phyloP scores from a whole-genome alignment of 2,797 vertebrate genomes.

The Glossophaga mutica region DNA sequence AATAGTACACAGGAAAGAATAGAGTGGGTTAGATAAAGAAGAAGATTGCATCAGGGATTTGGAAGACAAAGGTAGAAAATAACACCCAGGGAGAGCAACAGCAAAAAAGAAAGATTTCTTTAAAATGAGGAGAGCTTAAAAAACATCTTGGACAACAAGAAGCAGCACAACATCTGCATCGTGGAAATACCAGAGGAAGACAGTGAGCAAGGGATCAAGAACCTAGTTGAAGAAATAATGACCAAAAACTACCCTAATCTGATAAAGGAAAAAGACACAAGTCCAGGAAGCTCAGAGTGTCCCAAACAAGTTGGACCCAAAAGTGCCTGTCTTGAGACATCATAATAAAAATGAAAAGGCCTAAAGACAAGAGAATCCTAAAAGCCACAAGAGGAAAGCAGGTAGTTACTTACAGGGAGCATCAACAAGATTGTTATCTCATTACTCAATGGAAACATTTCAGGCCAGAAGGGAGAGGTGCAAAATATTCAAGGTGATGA shows the following conservation, averaged over 20 bases:
- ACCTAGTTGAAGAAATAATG: not conserved
- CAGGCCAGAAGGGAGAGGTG: not conserved
- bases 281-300: not conserved
- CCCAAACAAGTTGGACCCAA: not conserved
- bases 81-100: not conserved
- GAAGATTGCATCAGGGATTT: not conserved
- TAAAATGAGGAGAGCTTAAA: not conserved
- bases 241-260: not conserved
- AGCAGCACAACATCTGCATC: not conserved
- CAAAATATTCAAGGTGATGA: not conserved
- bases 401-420: not conserved
- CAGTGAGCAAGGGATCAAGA: not conserved
- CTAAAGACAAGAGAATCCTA: not conserved
- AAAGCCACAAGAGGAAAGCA: not conserved
- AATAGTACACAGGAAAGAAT: too few relatives aligned
- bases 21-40: not conserved
- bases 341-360: not conserved
- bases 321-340: not conserved
- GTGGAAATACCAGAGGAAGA: not conserved
- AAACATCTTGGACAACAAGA: not conserved
- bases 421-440: not conserved
- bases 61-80: not conserved
- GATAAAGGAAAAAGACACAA: not conserved
- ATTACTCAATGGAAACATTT: not conserved
- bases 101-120: not conserved